Conservation (phyloP, 2,113 vertebrate species). For the Podilymbus podiceps region DNA sequence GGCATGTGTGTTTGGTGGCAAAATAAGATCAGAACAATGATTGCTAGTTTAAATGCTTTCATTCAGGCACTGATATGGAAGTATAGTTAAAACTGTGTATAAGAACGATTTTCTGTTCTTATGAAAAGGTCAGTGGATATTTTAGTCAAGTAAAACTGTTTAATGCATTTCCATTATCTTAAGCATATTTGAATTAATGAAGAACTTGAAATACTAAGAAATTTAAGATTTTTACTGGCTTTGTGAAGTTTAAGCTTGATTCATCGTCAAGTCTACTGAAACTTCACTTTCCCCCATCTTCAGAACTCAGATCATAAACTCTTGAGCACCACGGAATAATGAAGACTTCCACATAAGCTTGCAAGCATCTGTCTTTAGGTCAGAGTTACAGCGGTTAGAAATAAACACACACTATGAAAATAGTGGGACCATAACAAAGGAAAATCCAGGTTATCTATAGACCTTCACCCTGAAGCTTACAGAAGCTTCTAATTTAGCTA, state of each 20-base stretch:
- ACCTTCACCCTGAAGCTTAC: background rate
- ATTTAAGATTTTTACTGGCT: background rate
- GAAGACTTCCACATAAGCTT: background rate
- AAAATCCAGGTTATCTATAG: background rate
- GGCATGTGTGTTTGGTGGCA: background rate
- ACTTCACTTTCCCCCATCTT: background rate
- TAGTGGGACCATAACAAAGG: background rate
- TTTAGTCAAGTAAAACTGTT: background rate
- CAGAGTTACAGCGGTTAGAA: background rate
- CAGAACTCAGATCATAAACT: background rate
- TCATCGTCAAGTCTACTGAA: background rate
- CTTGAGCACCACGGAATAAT: background rate
- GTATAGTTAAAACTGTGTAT: background rate
- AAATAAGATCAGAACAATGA: background rate
- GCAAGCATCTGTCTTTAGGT: background rate
- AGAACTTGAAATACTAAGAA: background rate
- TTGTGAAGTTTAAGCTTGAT: background rate
- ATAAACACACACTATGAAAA: background rate
- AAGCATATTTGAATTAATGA: background rate
- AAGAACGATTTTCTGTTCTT: background rate
- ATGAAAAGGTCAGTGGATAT: background rate
- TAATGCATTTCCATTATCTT: background rate
- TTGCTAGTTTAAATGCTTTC: background rate
- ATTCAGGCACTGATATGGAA: background rate
- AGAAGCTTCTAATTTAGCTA: background rate